phyloP scores from a whole-genome alignment of 2,113 vertebrate genomes.

The Gobius niger region DNA sequence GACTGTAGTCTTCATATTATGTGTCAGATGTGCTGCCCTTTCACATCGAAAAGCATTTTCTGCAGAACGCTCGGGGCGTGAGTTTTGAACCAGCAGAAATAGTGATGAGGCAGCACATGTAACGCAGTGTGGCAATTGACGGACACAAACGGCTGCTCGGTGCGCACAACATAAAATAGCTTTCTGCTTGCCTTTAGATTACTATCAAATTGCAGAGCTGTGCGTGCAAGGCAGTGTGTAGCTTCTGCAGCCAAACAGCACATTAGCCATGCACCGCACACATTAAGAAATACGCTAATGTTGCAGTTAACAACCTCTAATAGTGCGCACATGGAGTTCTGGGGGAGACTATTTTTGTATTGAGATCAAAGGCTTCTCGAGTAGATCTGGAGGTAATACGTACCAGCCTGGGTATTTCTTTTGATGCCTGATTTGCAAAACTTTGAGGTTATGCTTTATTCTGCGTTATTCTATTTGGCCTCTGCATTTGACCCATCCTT shows the following conservation, averaged over 20 bases:
- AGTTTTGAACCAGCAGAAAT: constrained; percentile 3
- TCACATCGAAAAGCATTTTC: constrained; percentile 1
- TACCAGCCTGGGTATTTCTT: not conserved
- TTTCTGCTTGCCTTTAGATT: constrained; percentile 4
- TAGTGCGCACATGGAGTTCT: not conserved
- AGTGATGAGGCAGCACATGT: constrained; percentile 21
- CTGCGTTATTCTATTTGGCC: no score
- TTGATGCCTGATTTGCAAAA: not conserved
- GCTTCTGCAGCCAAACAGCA: not conserved
- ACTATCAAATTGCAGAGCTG: not conserved
- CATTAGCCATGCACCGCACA: not conserved
- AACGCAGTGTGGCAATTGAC: not conserved
- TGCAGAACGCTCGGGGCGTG: not conserved
- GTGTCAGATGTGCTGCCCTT: constrained; percentile 1
- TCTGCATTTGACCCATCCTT: no score
- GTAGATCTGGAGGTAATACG: not conserved
- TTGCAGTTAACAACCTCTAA: not conserved
- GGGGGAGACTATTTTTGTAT: not conserved
- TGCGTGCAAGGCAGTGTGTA: not conserved
- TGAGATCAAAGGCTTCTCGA: not conserved
- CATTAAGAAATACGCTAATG: not conserved
- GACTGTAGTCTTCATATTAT: constrained; percentile 1
- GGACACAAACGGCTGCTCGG: not conserved
- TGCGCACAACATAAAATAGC: not conserved
- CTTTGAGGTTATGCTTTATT: not conserved